Conservation (phyloP, 1,140 invertebrate genomes). For the Araneus ventricosus region DNA sequence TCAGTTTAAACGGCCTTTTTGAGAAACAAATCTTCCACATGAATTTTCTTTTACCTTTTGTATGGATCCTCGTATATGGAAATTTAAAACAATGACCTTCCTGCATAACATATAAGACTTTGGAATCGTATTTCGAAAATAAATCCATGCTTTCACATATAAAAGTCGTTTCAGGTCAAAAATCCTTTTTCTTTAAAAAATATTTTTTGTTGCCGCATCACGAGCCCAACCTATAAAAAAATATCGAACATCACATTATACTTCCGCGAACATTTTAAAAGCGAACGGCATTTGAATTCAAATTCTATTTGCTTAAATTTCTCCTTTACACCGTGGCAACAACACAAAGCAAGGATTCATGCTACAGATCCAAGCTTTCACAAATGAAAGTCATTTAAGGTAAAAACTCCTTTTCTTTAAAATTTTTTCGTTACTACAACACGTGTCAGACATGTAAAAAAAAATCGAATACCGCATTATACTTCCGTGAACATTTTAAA, state of each 20-base stretch:
- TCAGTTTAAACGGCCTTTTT: no score
- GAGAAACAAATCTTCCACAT: no score
- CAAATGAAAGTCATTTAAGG: slow-evolving; percentile 1
- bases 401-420: background rate
- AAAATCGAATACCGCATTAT: background rate
- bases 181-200: no score
- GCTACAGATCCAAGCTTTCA: background rate
- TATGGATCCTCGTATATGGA: no score
- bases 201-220: no score
- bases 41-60: no score
- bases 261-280: background rate
- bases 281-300: background rate
- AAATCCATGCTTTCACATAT: no score
- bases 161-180: no score
- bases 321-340: background rate
- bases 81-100: no score
- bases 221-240: background rate
- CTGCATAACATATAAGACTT: no score
- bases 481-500: background rate
- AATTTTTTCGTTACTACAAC: background rate
- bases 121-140: no score
- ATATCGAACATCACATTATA: no score
- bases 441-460: background rate
- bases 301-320: background rate
- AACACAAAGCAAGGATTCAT: background rate